A percentile compares a stretch with the other conserved stretches of the same genome.
These are phyloP conservation scores for Hydroisotoma schaefferi DNA, from an alignment of 2,888 invertebrate genomes.

Conservation along the genomic window DNA sequence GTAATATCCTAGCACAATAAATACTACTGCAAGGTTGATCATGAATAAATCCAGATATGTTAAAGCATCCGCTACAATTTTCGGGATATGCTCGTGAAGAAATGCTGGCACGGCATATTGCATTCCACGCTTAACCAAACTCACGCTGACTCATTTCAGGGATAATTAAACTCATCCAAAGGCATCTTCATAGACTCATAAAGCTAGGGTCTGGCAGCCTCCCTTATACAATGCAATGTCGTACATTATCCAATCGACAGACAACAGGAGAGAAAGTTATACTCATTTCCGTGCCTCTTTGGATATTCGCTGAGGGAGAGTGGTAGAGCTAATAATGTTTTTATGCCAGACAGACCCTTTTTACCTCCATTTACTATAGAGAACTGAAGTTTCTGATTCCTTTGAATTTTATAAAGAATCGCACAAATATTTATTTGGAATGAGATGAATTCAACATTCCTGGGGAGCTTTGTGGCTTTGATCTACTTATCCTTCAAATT, in stretches of 20 bases:
- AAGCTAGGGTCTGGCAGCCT: not conserved
- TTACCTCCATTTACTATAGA: too few relatives aligned
- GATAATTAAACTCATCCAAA: conserved; percentile 23
- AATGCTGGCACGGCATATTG: conserved; percentile 15
- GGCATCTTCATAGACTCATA: conserved; percentile 17
- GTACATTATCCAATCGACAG: not conserved
- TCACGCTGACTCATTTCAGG: conserved; percentile 21
- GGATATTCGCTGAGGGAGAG: not conserved
- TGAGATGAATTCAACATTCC: too few relatives aligned
- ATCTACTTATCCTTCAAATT: too few relatives aligned
- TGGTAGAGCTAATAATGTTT: too few relatives aligned
- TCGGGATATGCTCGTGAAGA: too few relatives aligned
- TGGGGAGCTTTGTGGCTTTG: too few relatives aligned
- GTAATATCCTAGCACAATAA: not conserved
- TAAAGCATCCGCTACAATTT: not conserved
- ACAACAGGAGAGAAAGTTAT: too few relatives aligned
- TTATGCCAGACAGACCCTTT: too few relatives aligned
- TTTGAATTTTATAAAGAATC: too few relatives aligned
- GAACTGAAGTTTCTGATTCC: too few relatives aligned
- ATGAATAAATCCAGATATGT: not conserved
- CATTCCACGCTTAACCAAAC: conserved; percentile 20
- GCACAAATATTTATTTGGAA: too few relatives aligned
- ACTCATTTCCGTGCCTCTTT: conserved; percentile 1
- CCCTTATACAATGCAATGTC: not conserved
- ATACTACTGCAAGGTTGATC: not conserved